Percentiles rank a stretch among this genome's conserved stretches.
These are phyloP conservation scores for Protophormia terraenovae DNA, from an alignment of 2,888 invertebrate species.

Conservation along the genomic window DNA sequence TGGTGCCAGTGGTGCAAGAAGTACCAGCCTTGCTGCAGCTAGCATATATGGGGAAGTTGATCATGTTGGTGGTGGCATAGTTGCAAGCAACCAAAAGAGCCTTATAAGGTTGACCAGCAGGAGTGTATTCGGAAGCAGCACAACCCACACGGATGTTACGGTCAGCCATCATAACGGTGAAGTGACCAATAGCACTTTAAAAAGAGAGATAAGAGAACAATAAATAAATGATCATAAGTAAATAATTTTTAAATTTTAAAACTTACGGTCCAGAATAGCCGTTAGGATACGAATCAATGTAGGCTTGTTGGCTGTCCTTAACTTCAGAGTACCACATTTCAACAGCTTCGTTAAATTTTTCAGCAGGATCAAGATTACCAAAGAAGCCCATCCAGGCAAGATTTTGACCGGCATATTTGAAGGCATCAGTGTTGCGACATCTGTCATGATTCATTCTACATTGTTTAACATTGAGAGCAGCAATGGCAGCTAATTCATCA, in stretches of 20 bases:
- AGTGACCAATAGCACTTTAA: neutral
- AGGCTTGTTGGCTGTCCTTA: no score
- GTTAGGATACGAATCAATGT: no score
- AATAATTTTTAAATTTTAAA: no score
- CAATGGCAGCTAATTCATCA: conserved; percentile 73
- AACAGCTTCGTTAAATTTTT: neutral
- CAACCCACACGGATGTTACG: conserved; percentile 74
- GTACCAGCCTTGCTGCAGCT: neutral
- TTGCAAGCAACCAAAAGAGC: conserved; percentile 73
- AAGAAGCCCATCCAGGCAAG: neutral
- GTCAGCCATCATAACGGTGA: conserved; percentile 67
- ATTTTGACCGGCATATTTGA: conserved; percentile 74
- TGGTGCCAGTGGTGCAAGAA: neutral
- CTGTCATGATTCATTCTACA: conserved; percentile 73
- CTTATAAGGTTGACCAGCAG: conserved; percentile 38
- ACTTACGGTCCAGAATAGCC: no score
- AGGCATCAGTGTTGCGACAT: conserved; percentile 74
- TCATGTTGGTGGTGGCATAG: conserved; percentile 72
- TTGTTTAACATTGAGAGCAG: conserved; percentile 72
- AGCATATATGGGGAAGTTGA: conserved; percentile 72
- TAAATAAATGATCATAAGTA: neutral
- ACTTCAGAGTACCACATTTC: no score
- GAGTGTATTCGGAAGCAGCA: conserved; percentile 53
- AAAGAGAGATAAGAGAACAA: neutral
- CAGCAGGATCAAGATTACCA: neutral